Percentiles rank a stretch among this genome's conserved stretches.
These are phyloP conservation scores for Penaeus vannamei DNA, from an alignment of 1,140 invertebrate genomes.

Conservation along the genomic window DNA sequence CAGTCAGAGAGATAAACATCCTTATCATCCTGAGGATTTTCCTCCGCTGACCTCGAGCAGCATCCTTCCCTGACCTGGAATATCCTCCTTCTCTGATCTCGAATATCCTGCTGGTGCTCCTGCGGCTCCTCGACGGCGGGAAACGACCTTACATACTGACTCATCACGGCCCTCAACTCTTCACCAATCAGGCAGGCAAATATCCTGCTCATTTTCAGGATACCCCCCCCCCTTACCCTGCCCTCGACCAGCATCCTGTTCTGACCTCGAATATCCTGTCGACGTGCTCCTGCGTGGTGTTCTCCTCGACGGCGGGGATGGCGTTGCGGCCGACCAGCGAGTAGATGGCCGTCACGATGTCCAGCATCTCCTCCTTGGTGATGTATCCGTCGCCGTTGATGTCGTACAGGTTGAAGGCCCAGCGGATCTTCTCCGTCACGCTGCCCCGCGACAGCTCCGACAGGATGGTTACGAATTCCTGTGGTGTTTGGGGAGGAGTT, in stretches of 20 bases:
- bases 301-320: slow-evolving; percentile 67
- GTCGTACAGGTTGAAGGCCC: slow-evolving; percentile 96
- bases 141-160: too few relatives aligned
- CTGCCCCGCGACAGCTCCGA: slow-evolving; percentile 90
- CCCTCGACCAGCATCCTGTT: slow-evolving; percentile 39
- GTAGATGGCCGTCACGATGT: slow-evolving; percentile 92
- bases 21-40: neutral
- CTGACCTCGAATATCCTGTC: slow-evolving; percentile 69
- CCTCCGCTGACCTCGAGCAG: too few relatives aligned
- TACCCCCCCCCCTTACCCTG: too few relatives aligned
- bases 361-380: slow-evolving; percentile 87
- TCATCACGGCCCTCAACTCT: too few relatives aligned
- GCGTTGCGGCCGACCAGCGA: slow-evolving; percentile 81
- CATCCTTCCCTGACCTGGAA: too few relatives aligned
- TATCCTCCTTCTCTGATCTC: too few relatives aligned
- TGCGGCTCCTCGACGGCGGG: too few relatives aligned
- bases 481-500: slow-evolving; percentile 64
- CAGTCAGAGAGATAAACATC: neutral
- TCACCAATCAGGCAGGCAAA: too few relatives aligned
- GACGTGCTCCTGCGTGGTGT: slow-evolving; percentile 69
- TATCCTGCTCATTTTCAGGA: too few relatives aligned
- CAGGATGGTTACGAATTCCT: slow-evolving; percentile 91
- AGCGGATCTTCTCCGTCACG: slow-evolving; percentile 92
- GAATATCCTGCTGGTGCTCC: too few relatives aligned
- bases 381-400: slow-evolving; percentile 93